phyloP scores from a whole-genome alignment of 2,888 invertebrate genomes.

The Tricholauxania praeusta region DNA sequence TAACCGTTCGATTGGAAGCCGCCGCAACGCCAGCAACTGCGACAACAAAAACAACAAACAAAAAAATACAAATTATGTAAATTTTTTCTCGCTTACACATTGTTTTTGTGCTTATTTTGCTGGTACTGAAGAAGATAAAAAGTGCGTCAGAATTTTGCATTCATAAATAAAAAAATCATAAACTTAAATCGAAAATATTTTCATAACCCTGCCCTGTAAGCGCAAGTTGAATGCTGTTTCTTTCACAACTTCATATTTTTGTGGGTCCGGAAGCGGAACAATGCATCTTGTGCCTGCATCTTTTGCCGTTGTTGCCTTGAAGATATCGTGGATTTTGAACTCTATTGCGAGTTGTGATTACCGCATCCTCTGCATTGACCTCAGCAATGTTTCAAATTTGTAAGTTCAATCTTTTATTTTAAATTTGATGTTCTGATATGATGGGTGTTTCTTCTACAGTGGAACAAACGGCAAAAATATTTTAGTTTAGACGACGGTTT shows the following conservation, averaged over 20 bases:
- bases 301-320: slow-evolving; percentile 9
- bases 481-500: too few species aligned
- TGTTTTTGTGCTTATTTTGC: too few species aligned
- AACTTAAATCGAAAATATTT: too few species aligned
- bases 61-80: slow-evolving; percentile 8
- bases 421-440: neutral
- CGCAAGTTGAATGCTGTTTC: too few species aligned
- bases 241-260: too few species aligned
- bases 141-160: neutral
- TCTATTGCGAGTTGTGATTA: neutral
- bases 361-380: slow-evolving; percentile 5
- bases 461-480: neutral
- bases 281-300: slow-evolving; percentile 22
- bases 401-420: slow-evolving; percentile 18
- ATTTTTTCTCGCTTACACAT: neutral
- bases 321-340: slow-evolving; percentile 12
- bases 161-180: too few species aligned
- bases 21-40: neutral
- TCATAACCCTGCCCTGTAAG: too few species aligned
- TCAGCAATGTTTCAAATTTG: slow-evolving; percentile 22
- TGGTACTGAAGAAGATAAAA: neutral
- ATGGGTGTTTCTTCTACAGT: slow-evolving; percentile 6
- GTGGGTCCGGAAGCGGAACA: slow-evolving; percentile 1
- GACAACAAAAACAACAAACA: neutral
- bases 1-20: neutral